phyloP scores from a whole-genome alignment of 2,888 invertebrate genomes.

The Blastobasis lacticolella region DNA sequence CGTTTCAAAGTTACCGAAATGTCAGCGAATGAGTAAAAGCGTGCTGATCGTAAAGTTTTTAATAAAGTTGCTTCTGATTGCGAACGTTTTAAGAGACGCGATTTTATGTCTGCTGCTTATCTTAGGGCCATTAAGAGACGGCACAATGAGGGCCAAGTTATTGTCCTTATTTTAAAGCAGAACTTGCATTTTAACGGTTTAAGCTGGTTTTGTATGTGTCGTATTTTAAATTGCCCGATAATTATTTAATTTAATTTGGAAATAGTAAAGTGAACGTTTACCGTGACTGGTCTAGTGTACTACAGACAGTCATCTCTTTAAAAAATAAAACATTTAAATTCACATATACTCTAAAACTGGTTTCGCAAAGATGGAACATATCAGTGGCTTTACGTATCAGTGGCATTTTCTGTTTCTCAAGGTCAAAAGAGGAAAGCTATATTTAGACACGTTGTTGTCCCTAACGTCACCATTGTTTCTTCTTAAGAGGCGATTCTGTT shows the following conservation, averaged over 20 bases:
- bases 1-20: slow-evolving; percentile 20
- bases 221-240: too few species aligned
- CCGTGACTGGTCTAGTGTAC: too few species aligned
- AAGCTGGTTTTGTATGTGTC: too few species aligned
- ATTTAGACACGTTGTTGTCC: slow-evolving; percentile 20
- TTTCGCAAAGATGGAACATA: background rate
- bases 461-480: slow-evolving; percentile 22
- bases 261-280: too few species aligned
- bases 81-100: background rate
- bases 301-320: too few species aligned
- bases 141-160: too few species aligned
- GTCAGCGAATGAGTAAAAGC: slow-evolving; percentile 10
- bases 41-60: background rate
- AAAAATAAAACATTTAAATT: too few species aligned
- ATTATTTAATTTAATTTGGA: too few species aligned
- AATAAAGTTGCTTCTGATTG: background rate
- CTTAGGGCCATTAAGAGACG: too few species aligned
- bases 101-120: background rate
- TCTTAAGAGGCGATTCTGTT: slow-evolving; percentile 18
- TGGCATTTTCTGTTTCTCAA: slow-evolving; percentile 8
- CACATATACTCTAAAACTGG: background rate
- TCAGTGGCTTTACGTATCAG: background rate
- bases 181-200: too few species aligned
- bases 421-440: slow-evolving; percentile 17
- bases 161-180: too few species aligned